Evolutionary conservation across 2,113 vertebrate genomes (phyloP).

Genomic region (Ictidomys tridecemlineatus): DNA sequence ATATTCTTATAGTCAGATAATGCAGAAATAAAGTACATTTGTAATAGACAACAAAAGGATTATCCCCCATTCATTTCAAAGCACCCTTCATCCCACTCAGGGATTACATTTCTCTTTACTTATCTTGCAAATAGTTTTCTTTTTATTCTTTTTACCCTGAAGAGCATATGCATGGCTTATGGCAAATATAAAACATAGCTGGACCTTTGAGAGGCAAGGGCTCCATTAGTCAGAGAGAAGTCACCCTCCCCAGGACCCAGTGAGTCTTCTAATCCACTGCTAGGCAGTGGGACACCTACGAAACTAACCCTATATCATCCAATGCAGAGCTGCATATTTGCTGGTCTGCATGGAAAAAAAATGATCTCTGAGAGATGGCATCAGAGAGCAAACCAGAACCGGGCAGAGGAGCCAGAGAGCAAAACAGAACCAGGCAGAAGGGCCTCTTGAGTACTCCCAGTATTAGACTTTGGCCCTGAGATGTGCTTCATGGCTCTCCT

Average conservation of each 20-base stretch:
- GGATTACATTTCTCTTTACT: constrained; percentile 92
- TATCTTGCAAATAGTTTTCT: constrained; percentile 89
- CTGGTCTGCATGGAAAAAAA: not conserved
- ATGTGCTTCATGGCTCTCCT: not conserved
- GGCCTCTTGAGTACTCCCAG: not conserved
- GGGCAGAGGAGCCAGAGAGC: no score
- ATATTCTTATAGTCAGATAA: constrained; percentile 88
- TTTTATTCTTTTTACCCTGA: constrained; percentile 77
- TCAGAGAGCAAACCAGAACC: not conserved
- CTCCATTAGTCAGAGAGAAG: constrained; percentile 31
- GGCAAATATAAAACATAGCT: constrained; percentile 83
- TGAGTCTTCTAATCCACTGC: constrained; percentile 64
- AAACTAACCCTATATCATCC: not conserved
- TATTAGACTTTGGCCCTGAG: not conserved
- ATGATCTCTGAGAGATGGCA: not conserved
- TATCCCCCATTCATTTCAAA: constrained; percentile 91
- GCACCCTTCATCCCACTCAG: constrained; percentile 88
- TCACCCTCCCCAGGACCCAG: not conserved
- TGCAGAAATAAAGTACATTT: constrained; percentile 89
- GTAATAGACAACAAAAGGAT: constrained; percentile 90
- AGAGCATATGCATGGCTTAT: constrained; percentile 82
- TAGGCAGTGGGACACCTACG: not conserved
- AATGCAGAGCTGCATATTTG: not conserved
- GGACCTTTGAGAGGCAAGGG: constrained; percentile 80
- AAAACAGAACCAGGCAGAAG: no score